Evolutionary conservation across 2,797 vertebrate species (phyloP).

Genomic region (Molossus molossus): DNA sequence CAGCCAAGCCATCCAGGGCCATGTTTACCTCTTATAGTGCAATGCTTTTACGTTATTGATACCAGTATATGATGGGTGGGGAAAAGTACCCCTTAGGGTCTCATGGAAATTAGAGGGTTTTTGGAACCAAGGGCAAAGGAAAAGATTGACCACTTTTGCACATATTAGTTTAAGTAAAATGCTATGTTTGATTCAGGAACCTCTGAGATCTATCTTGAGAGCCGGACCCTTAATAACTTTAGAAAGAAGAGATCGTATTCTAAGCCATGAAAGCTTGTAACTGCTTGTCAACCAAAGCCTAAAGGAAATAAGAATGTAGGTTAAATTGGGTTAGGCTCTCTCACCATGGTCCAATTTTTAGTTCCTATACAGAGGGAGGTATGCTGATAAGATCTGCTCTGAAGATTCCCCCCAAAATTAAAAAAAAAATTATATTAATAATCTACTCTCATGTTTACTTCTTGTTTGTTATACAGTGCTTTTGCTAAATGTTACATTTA

Average conservation of each 20-base stretch:
- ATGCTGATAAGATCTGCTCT: background rate
- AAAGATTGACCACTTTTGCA: background rate
- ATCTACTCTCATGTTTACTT: background rate
- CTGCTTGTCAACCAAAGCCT: background rate
- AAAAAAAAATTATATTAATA: background rate
- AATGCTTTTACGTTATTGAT: background rate
- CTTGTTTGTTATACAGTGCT: background rate
- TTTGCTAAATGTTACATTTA: background rate
- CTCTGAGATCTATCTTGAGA: background rate
- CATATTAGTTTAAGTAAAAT: constrained; percentile 38
- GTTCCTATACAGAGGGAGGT: background rate
- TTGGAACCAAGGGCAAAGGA: background rate
- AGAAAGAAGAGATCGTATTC: background rate
- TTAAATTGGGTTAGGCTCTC: background rate
- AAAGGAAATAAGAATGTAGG: constrained; percentile 14
- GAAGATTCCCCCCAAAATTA: background rate
- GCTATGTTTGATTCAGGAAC: constrained; percentile 2
- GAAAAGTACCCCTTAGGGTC: background rate
- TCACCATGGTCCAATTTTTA: background rate
- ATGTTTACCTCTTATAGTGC: background rate
- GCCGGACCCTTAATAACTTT: background rate
- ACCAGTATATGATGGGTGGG: background rate
- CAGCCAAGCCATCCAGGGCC: too few species aligned
- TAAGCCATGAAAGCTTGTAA: constrained; percentile 40
- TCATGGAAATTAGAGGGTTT: background rate